These are phyloP conservation scores for Carcina quercana DNA, from an alignment of 2,888 invertebrate species.

Conservation along the genomic window DNA sequence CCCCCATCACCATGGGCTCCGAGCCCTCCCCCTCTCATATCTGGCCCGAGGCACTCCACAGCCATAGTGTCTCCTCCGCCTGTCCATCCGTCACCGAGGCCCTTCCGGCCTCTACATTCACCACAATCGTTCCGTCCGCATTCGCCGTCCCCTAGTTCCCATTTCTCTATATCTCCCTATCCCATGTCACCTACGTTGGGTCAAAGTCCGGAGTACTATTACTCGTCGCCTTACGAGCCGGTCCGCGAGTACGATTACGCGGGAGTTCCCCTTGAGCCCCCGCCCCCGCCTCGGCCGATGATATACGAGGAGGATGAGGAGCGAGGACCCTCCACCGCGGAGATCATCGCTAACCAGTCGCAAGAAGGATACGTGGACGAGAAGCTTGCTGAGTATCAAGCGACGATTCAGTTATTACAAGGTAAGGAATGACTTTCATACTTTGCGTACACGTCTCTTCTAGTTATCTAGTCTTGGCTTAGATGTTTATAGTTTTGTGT, in stretches of 20 bases:
- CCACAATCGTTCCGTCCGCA: conserved; percentile 59
- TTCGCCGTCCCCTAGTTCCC: conserved; percentile 64
- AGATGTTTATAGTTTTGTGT: too few relatives aligned
- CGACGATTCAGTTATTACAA: conserved; percentile 92
- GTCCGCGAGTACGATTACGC: conserved; percentile 80
- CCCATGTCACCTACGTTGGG: conserved; percentile 75
- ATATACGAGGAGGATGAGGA: conserved; percentile 81
- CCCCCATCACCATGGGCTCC: conserved; percentile 85
- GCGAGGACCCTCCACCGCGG: conserved; percentile 89
- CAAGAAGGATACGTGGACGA: conserved; percentile 97
- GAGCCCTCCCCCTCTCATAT: conserved; percentile 82
- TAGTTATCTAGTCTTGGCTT: too few relatives aligned
- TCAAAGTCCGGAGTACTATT: conserved; percentile 75
- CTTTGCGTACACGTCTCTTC: too few relatives aligned
- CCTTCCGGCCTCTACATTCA: conserved; percentile 62
- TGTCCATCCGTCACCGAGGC: conserved; percentile 72
- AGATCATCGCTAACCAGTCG: conserved; percentile 94
- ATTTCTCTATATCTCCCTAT: conserved; percentile 68
- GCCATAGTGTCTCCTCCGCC: conserved; percentile 73
- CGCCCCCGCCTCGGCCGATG: conserved; percentile 80
- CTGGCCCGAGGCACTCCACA: conserved; percentile 73
- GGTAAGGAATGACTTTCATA: conserved; percentile 80
- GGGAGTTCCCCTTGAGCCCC: conserved; percentile 85
- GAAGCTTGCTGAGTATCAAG: conserved; percentile 94
- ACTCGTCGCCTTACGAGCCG: conserved; percentile 73